phyloP scores from a whole-genome alignment of 1,140 invertebrate genomes.

The Littorina saxatilis region DNA sequence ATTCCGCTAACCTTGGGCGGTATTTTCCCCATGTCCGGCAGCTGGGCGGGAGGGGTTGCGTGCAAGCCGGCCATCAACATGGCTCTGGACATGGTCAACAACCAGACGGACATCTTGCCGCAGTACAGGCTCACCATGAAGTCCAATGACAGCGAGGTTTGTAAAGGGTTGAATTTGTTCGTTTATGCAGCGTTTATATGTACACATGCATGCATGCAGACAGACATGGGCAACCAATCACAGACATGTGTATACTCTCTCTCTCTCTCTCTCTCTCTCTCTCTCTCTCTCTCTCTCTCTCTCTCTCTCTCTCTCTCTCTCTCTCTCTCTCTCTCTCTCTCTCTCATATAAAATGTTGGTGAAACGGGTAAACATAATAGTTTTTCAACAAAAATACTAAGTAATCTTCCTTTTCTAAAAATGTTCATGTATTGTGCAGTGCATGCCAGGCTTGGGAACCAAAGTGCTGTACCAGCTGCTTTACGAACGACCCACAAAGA shows the following conservation, averaged over 20 bases:
- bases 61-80: constrained; percentile 87
- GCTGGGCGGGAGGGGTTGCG: constrained; percentile 82
- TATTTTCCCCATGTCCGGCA: constrained; percentile 98
- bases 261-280: background rate
- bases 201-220: no score
- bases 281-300: no score
- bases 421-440: constrained; percentile 85
- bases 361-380: no score
- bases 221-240: no score
- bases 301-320: no score
- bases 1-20: constrained; percentile 92
- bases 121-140: constrained; percentile 94
- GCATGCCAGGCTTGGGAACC: constrained; percentile 97
- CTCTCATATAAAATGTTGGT: no score
- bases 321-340: no score
- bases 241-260: no score
- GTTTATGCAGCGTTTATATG: no score
- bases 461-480: constrained; percentile 99
- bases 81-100: constrained; percentile 97
- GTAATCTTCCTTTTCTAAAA: no score
- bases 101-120: constrained; percentile 89
- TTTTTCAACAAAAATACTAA: no score
- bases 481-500: constrained; percentile 92
- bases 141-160: constrained; percentile 97
- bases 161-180: no score